Evolutionary conservation across 2,113 vertebrate species (phyloP).

Genomic region (Dendropsophus ebraccatus): DNA sequence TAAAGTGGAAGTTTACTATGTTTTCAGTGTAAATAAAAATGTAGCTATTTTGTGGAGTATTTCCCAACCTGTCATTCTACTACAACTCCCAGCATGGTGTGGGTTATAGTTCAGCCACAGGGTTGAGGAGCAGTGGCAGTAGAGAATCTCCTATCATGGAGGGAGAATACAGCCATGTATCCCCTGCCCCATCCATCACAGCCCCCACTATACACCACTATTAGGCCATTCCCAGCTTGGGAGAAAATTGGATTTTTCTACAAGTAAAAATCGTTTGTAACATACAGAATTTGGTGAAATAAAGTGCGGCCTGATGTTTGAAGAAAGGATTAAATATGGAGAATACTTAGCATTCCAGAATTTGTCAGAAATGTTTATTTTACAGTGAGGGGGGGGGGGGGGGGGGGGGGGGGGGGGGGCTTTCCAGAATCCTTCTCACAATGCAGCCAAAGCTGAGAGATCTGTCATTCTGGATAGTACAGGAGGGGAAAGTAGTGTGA

Average conservation of each 20-base stretch:
- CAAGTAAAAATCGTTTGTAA: conserved; percentile 14
- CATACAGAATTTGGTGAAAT: not conserved
- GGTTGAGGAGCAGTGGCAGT: no score
- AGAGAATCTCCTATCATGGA: not conserved
- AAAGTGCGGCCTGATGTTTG: conserved; percentile 31
- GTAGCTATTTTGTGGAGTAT: conserved; percentile 1
- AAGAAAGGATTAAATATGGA: conserved; percentile 51
- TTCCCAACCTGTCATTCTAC: no score
- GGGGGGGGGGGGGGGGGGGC: not conserved
- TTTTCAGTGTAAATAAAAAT: conserved; percentile 15
- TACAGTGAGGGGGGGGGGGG: conserved; percentile 16
- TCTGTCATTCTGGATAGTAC: not conserved
- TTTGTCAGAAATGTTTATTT: conserved; percentile 59
- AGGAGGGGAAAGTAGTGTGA: not conserved
- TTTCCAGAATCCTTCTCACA: conserved; percentile 14
- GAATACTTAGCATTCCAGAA: conserved; percentile 55
- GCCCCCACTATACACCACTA: conserved; percentile 33
- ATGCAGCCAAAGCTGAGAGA: not conserved
- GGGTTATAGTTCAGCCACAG: no score
- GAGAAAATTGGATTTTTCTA: not conserved
- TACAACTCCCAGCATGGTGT: no score
- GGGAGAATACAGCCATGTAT: conserved; percentile 48
- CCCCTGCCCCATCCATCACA: not conserved
- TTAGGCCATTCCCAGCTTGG: not conserved
- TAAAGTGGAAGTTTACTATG: not conserved